A percentile compares a stretch with the other conserved stretches of the same genome.
phyloP scores from a whole-genome alignment of 1,140 invertebrate genomes.

The Lamellibrachia luymesi region DNA sequence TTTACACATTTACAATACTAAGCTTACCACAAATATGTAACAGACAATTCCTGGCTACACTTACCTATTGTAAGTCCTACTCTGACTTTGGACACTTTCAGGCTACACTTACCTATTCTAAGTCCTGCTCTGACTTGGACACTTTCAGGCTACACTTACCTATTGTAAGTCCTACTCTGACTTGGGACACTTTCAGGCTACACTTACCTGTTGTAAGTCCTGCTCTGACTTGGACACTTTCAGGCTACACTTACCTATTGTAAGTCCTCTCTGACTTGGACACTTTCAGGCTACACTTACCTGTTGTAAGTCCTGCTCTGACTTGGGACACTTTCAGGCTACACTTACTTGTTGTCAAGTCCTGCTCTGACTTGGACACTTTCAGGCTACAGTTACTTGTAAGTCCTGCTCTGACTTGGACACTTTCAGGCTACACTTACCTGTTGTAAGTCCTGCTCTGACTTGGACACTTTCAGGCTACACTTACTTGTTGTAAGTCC shows the following conservation, averaged over 20 bases:
- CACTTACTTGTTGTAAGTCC: background rate
- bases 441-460: background rate
- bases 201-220: background rate
- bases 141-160: background rate
- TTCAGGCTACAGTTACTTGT: background rate
- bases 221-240: background rate
- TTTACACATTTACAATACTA: too few relatives aligned
- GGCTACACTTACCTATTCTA: background rate
- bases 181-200: background rate
- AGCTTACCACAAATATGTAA: too few relatives aligned
- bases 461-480: background rate
- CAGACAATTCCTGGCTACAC: background rate
- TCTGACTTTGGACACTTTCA: background rate
- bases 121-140: background rate
- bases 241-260: background rate
- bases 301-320: background rate
- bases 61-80: background rate
- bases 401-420: background rate
- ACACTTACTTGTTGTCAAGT: slow-evolving; percentile 1
- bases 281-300: background rate
- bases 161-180: background rate
- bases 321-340: background rate
- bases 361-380: background rate
- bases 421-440: background rate
- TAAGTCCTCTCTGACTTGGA: background rate